A percentile compares a stretch with the other conserved stretches of the same genome.
Conservation (phyloP, 2,113 vertebrate species). For the Siniperca chuatsi region DNA sequence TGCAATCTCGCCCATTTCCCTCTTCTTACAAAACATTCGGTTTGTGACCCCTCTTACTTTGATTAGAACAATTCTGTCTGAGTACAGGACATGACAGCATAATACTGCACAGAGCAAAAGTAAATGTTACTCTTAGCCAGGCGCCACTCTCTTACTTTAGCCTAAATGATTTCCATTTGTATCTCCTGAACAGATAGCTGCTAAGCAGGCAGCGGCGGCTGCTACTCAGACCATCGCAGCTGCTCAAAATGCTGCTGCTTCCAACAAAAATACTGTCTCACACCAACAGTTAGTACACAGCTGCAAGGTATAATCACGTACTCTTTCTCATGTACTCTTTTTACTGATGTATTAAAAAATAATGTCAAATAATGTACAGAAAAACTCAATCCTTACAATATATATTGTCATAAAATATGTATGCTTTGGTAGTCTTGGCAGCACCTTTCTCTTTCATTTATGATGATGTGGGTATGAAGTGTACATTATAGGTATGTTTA, state of each 20-base stretch:
- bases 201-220: slow-evolving; percentile 97
- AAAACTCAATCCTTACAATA: not conserved
- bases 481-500: slow-evolving; percentile 16
- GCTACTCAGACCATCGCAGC: slow-evolving; percentile 98
- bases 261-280: slow-evolving; percentile 95
- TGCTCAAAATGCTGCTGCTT: slow-evolving; percentile 95
- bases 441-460: not conserved
- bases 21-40: slow-evolving; percentile 28
- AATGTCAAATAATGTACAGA: not conserved
- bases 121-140: slow-evolving; percentile 30
- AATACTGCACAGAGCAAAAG: slow-evolving; percentile 13
- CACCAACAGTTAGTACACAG: slow-evolving; percentile 98
- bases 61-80: slow-evolving; percentile 30
- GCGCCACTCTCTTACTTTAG: slow-evolving; percentile 23
- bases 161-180: slow-evolving; percentile 50
- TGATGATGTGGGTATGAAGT: slow-evolving; percentile 8
- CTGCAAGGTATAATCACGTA: slow-evolving; percentile 90
- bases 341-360: not conserved
- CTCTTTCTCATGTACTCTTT: slow-evolving; percentile 1
- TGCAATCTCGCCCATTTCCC: slow-evolving; percentile 1
- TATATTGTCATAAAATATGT: not conserved
- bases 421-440: not conserved
- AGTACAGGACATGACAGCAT: slow-evolving; percentile 25
- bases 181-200: slow-evolving; percentile 88
- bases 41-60: slow-evolving; percentile 37